phyloP scores from a whole-genome alignment of 2,888 invertebrate genomes.

The Biston stratarius region DNA sequence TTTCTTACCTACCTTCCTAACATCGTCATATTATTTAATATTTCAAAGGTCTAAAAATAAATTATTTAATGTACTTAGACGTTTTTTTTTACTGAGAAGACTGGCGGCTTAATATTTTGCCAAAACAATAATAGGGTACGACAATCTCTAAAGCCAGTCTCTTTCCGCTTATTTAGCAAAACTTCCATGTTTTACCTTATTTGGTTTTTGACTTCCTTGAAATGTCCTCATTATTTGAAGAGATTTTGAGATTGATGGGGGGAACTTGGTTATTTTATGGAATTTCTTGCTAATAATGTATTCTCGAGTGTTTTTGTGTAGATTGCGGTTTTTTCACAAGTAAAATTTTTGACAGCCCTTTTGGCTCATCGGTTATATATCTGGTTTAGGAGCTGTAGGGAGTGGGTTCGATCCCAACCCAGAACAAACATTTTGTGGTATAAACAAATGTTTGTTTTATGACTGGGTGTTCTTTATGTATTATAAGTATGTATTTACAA shows the following conservation, averaged over 20 bases:
- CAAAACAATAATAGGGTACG: slow-evolving; percentile 28
- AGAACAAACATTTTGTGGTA: too few species aligned
- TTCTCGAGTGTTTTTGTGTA: too few species aligned
- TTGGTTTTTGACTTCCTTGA: neutral
- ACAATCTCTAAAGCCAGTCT: slow-evolving; percentile 28
- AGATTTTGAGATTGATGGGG: slow-evolving; percentile 9
- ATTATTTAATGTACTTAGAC: neutral
- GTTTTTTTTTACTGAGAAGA: slow-evolving; percentile 15
- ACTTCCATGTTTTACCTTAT: slow-evolving; percentile 12
- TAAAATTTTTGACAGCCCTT: too few species aligned
- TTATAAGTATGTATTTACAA: too few species aligned
- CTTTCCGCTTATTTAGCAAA: slow-evolving; percentile 22
- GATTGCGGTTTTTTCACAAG: too few species aligned
- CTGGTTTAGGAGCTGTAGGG: too few species aligned
- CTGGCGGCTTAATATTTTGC: slow-evolving; percentile 12
- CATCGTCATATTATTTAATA: neutral
- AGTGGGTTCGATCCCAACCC: too few species aligned
- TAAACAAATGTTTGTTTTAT: too few species aligned
- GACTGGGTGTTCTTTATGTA: too few species aligned
- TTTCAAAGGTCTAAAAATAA: slow-evolving; percentile 2
- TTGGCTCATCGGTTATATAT: too few species aligned
- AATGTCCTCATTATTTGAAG: slow-evolving; percentile 20
- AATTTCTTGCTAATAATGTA: neutral
- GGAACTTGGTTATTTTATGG: neutral
- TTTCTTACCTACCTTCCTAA: too few species aligned